Conservation (phyloP, 2,888 invertebrate species). For the Diarsia brunnea region DNA sequence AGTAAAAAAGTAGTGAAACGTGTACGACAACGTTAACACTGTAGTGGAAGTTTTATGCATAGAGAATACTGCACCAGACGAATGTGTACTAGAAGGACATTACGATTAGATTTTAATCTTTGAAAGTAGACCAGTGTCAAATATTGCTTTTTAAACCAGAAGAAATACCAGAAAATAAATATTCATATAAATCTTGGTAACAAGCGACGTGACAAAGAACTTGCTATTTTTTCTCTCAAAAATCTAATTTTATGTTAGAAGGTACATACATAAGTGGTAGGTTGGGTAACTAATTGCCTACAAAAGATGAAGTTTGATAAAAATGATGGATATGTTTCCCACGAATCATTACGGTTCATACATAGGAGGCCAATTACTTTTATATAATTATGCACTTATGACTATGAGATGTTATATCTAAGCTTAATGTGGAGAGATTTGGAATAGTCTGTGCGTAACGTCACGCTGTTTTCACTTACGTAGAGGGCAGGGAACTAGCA, state of each 20-base stretch:
- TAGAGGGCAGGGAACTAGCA: background rate
- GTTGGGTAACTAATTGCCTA: constrained; percentile 62
- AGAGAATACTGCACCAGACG: background rate
- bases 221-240: constrained; percentile 27
- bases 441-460: constrained; percentile 16
- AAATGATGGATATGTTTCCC: constrained; percentile 60
- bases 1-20: background rate
- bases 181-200: background rate
- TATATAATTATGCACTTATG: constrained; percentile 57
- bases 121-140: background rate
- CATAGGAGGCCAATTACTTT: constrained; percentile 54
- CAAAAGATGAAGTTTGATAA: constrained; percentile 63
- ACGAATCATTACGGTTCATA: constrained; percentile 54
- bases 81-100: background rate
- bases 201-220: background rate
- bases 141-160: background rate
- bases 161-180: too few relatives aligned
- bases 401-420: constrained; percentile 29
- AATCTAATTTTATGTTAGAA: constrained; percentile 24
- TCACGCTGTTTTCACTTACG: constrained; percentile 30
- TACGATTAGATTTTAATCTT: background rate
- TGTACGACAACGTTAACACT: background rate
- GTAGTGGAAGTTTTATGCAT: background rate
- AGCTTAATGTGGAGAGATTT: constrained; percentile 48
- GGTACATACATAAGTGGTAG: constrained; percentile 44